Evolutionary conservation across 1,140 invertebrate species (phyloP).

Genomic region (Apolygus lucorum): DNA sequence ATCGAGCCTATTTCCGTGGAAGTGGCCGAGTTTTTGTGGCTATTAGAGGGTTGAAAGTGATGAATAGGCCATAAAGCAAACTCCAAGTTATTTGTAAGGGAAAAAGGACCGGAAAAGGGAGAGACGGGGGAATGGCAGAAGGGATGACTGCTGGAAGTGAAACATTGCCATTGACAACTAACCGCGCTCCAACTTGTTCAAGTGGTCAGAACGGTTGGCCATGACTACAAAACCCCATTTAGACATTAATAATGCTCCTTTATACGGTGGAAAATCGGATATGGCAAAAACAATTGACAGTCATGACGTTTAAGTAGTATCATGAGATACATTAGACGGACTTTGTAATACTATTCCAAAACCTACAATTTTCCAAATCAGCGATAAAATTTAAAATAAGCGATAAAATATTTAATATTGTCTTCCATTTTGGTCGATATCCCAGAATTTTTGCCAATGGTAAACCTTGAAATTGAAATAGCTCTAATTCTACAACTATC

Average conservation of each 20-base stretch:
- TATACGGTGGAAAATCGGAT: too few relatives aligned
- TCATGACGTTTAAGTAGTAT: too few relatives aligned
- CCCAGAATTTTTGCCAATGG: too few relatives aligned
- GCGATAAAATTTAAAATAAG: too few relatives aligned
- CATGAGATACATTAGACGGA: too few relatives aligned
- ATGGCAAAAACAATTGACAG: too few relatives aligned
- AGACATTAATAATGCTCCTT: not conserved
- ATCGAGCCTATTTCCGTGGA: not conserved
- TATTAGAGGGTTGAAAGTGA: not conserved
- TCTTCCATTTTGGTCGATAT: too few relatives aligned
- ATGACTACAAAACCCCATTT: not conserved
- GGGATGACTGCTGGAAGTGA: not conserved
- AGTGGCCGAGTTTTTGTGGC: not conserved
- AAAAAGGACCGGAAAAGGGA: not conserved
- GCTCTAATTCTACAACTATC: too few relatives aligned
- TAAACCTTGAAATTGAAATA: too few relatives aligned
- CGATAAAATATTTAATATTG: too few relatives aligned
- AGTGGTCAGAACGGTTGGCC: not conserved
- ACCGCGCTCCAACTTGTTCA: not conserved
- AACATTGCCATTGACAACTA: not conserved
- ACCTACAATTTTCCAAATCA: too few relatives aligned
- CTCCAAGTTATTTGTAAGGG: not conserved
- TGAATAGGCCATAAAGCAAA: not conserved
- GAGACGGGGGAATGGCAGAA: not conserved
- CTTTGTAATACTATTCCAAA: too few relatives aligned